Base-by-base conservation (phyloP, 2,888 invertebrate species). In the Metacarcinus magister region DNA sequence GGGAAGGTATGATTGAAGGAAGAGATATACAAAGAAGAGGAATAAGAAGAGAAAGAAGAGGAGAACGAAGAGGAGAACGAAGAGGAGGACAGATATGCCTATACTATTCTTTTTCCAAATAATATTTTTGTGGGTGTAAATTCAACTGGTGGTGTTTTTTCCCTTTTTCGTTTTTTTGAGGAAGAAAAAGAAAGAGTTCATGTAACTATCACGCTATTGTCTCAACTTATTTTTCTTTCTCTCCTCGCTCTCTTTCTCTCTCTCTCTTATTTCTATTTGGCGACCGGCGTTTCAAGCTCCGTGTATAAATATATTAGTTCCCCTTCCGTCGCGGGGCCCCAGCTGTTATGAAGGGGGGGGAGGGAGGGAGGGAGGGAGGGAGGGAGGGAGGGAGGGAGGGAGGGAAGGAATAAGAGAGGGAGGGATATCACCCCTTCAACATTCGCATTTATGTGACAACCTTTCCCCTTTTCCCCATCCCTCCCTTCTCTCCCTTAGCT, bases 181-280 rank as follows among this genome's bases (percentile, higher is more conserved):
- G 10, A 28, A 67, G n/a, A n/a, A n/a, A 67, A n/a, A 67, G 67
- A 67, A 39, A 67, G 67, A 67, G 67, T 67, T 67, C 67, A n/a
- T 67, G 67, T 67, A n/a, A 67, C 67, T 16, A 67, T 67, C n/a
- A 19, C 67, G 16, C n/a, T 7, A 23, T 67, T 67, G n/a, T 67
- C 0, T n/a, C 67, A 16, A 67, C 67, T 67, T 67, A n/a, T 67
- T 67, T 67, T 67, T 67, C 54, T 67, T n/a, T 28, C n/a, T 54
- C n/a, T 44, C 67, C 54, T 93, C 93, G 39, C 19, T 60, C 93
- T 67, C 67, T 67, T 7, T 60, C 93, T 93, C 93, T 93, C 23
- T 32, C n/a, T 44, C 32, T 48, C 16, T 32, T 87, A 44, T 19
- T 43, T 94, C 54, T 39, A 32, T 48, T 48, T 87, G 32, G n/a